Conservation (phyloP, 2,888 invertebrate genomes). For the Dioctria linearis region DNA sequence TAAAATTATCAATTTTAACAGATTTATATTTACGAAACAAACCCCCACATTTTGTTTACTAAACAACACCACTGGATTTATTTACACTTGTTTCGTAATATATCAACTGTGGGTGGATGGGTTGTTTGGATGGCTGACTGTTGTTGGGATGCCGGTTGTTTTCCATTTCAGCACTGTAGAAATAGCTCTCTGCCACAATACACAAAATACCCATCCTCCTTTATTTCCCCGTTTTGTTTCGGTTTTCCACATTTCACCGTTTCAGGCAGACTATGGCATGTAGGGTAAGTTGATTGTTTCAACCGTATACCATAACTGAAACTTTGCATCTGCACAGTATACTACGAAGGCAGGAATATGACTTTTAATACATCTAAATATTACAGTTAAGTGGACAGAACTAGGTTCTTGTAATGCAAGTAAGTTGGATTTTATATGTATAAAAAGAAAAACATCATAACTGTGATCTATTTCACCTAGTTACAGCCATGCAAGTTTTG, state of each 20-base stretch:
- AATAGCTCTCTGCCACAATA: conserved; percentile 47
- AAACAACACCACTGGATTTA: conserved; percentile 60
- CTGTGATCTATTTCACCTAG: neutral
- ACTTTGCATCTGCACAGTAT: neutral
- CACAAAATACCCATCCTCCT: conserved; percentile 34
- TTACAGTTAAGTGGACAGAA: conserved; percentile 39
- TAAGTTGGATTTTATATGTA: conserved; percentile 4
- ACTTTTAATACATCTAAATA: conserved; percentile 50
- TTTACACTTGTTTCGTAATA: conserved; percentile 57
- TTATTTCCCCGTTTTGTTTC: conserved; percentile 36
- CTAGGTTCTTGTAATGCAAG: conserved; percentile 25
- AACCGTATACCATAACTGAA: conserved; percentile 18
- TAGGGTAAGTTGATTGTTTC: conserved; percentile 43
- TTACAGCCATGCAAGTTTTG: neutral
- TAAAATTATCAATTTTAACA: neutral
- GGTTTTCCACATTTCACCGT: conserved; percentile 38
- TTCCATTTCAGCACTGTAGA: conserved; percentile 11
- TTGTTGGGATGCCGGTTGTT: conserved; percentile 19
- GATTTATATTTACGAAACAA: conserved; percentile 21
- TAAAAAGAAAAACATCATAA: conserved; percentile 6
- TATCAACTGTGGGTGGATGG: conserved; percentile 42
- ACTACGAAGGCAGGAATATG: conserved; percentile 34
- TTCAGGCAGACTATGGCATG: conserved; percentile 13
- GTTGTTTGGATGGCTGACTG: no score
- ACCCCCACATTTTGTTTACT: conserved; percentile 55